Conservation (phyloP, 1,140 invertebrate genomes). For the Apis laboriosa region DNA sequence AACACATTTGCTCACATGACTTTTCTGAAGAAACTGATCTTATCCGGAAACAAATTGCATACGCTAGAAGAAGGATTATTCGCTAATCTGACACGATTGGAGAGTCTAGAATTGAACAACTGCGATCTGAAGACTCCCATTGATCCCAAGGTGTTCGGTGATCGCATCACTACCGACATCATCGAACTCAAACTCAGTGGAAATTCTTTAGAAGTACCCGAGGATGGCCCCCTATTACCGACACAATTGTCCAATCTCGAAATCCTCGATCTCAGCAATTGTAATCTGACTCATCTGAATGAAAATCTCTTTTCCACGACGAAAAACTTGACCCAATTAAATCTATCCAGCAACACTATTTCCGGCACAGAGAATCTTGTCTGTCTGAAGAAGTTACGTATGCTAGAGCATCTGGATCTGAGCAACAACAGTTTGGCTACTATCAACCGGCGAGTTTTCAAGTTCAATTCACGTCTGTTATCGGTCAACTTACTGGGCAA, state of each 20-base stretch:
- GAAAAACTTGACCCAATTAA: constrained; percentile 84
- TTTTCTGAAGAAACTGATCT: constrained; percentile 84
- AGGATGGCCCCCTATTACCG: constrained; percentile 83
- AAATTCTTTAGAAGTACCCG: constrained; percentile 85
- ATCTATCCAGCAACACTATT: constrained; percentile 84
- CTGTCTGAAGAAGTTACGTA: constrained; percentile 83
- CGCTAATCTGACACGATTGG: constrained; percentile 85
- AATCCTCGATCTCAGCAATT: constrained; percentile 85
- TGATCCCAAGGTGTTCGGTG: constrained; percentile 86
- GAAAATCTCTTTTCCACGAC: constrained; percentile 84
- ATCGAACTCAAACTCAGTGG: constrained; percentile 86
- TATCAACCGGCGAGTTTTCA: constrained; percentile 82
- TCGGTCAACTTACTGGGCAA: constrained; percentile 85
- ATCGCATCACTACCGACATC: constrained; percentile 84
- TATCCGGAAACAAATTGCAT: constrained; percentile 86
- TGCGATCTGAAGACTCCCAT: constrained; percentile 85
- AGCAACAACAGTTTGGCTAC: constrained; percentile 85
- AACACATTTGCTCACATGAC: constrained; percentile 87
- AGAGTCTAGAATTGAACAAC: constrained; percentile 85
- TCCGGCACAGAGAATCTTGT: constrained; percentile 80
- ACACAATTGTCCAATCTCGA: constrained; percentile 84
- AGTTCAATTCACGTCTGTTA: constrained; percentile 81
- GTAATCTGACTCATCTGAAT: constrained; percentile 84
- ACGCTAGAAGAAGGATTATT: constrained; percentile 86
- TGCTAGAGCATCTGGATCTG: constrained; percentile 84